Base-by-base conservation (phyloP, 2,113 vertebrate genomes). In the Dinomys branickii region DNA sequence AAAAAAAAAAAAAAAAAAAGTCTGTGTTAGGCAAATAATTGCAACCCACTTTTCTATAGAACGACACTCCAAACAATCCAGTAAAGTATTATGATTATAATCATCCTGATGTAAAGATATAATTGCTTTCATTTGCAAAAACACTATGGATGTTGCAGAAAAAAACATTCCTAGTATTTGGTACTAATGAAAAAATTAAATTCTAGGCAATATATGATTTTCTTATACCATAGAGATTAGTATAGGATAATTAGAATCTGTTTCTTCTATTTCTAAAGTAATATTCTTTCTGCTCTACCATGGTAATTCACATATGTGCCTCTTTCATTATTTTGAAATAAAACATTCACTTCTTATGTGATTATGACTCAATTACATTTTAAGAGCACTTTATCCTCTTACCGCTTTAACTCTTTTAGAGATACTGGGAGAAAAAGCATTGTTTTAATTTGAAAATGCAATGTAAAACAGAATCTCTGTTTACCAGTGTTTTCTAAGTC, bases 101-200 rank as follows among this genome's bases (percentile, higher is more conserved):
- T 65, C 24, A 80, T 88, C 56, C 38, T 35, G 24, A 52, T 91
- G 91, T 91, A 91, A 75, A 75, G 13, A 85, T 33, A 56, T 88
- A 85, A 56, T 8, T 16, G 8, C 1, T 78, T 83, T 50, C 38
- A 41, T 63, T 35, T 84, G 52, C 41, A 75, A n/a, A 90, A 85
- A 83, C 3, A 13, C 59, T 28, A 16, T 87, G 17, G 56, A 69
- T 92, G 4, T 59, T 81, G 19, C 59, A 38, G n/a, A 41, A 89
- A 63, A 3, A 54, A 33, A 50, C 82, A 58, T 47, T 80, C 10
- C 24, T 7, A 73, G 0, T 56, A 80, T 33, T 41, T 59, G 20
- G 7, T 38, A n/a, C 19, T 83, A 77, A 59, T 83, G 41, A 90
- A 90, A 73, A 90, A 83, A 88, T 44, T 85, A 81, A 85, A 91